phyloP scores from a whole-genome alignment of 92 coral and sea anemone genomes.

The Actinernus sp. region DNA sequence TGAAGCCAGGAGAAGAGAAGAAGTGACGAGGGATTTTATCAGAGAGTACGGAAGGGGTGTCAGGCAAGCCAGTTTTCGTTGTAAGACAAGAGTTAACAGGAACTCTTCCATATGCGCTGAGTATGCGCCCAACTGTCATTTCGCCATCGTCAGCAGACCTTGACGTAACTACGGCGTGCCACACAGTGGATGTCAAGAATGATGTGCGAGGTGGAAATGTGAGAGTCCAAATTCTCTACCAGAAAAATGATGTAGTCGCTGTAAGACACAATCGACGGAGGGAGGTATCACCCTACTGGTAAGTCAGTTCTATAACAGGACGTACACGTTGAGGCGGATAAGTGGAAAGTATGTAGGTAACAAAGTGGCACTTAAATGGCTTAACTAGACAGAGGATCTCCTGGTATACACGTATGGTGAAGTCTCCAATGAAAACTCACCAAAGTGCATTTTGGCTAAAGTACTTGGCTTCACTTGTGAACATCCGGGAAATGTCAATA shows the following conservation, averaged over 20 bases:
- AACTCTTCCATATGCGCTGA: slow-evolving; percentile 55
- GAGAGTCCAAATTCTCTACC: slow-evolving; percentile 25
- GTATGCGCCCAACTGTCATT: slow-evolving; percentile 37
- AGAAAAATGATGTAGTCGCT: slow-evolving; percentile 19
- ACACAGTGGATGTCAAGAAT: slow-evolving; percentile 23
- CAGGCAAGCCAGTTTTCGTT: slow-evolving; percentile 53
- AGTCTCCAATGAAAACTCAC: too few species aligned
- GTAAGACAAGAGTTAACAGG: slow-evolving; percentile 51
- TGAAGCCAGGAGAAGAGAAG: slow-evolving; percentile 22
- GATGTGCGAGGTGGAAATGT: slow-evolving; percentile 26
- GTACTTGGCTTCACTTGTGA: too few species aligned
- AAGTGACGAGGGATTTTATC: slow-evolving; percentile 48
- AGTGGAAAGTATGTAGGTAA: too few species aligned
- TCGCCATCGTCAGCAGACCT: slow-evolving; percentile 19
- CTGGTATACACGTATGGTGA: too few species aligned
- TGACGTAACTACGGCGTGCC: slow-evolving; percentile 38
- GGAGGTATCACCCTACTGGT: slow-evolving; percentile 48
- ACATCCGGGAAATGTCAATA: too few species aligned
- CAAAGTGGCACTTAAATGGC: too few species aligned
- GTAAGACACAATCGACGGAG: slow-evolving; percentile 46
- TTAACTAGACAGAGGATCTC: too few species aligned
- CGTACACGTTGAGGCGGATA: too few species aligned
- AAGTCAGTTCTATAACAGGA: too few species aligned
- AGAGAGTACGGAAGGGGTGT: slow-evolving; percentile 57
- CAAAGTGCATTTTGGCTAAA: too few species aligned